Evolutionary conservation across 1,140 invertebrate genomes (phyloP).

Genomic region (Theocolax elegans): DNA sequence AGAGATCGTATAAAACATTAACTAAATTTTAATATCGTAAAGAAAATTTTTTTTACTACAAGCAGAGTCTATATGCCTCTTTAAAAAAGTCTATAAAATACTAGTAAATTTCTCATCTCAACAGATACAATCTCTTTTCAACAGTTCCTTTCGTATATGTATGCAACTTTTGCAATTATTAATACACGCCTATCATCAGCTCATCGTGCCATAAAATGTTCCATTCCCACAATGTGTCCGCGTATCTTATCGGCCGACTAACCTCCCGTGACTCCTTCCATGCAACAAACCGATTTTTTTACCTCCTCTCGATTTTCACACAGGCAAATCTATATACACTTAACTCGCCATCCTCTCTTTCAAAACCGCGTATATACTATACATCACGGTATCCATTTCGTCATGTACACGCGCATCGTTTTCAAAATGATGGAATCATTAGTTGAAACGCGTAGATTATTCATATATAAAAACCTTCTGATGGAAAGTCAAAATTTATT

Average conservation of each 20-base stretch:
- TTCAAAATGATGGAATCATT: slow-evolving; percentile 10
- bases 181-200: neutral
- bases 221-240: neutral
- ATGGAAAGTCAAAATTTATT: no score
- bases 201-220: neutral
- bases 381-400: neutral
- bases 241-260: neutral
- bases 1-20: no score
- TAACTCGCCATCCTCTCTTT: neutral
- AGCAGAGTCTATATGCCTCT: no score
- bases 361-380: neutral
- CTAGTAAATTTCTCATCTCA: no score
- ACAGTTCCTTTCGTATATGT: no score
- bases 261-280: neutral
- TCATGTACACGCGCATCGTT: neutral
- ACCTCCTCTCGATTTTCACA: neutral
- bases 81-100: no score
- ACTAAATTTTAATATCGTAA: no score
- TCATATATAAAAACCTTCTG: no score
- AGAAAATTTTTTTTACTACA: no score
- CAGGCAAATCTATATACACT: neutral
- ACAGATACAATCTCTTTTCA: no score
- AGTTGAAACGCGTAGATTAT: no score
- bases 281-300: neutral
- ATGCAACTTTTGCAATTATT: slow-evolving; percentile 1